These are phyloP conservation scores for Stenotaenia linearis DNA, from an alignment of 2,888 invertebrate species.

Conservation along the genomic window DNA sequence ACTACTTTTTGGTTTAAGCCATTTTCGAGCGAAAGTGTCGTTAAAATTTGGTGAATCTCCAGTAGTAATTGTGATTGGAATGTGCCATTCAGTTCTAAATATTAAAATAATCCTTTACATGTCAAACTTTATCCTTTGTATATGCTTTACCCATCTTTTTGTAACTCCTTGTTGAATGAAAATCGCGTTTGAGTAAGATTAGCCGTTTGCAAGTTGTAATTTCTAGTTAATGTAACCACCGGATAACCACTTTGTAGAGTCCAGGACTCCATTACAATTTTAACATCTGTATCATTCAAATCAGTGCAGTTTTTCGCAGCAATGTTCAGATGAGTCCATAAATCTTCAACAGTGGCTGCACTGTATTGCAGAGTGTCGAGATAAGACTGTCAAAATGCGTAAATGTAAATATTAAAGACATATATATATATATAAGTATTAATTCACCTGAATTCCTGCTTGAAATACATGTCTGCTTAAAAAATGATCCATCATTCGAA, in stretches of 20 bases:
- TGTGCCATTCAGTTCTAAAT: slow-evolving; percentile 22
- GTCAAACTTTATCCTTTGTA: neutral
- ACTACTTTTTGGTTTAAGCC: neutral
- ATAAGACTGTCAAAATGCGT: neutral
- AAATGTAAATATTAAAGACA: neutral
- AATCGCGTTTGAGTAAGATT: slow-evolving; percentile 33
- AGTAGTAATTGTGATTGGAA: slow-evolving; percentile 35
- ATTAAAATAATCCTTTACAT: neutral
- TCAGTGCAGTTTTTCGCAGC: slow-evolving; percentile 17
- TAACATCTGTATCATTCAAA: slow-evolving; percentile 26
- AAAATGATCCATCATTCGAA: slow-evolving; percentile 66
- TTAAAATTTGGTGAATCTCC: slow-evolving; percentile 24
- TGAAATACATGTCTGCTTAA: slow-evolving; percentile 59
- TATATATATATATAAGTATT: neutral
- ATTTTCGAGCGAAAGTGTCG: neutral
- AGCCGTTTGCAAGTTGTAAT: slow-evolving; percentile 32
- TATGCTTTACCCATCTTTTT: neutral
- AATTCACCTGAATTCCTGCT: slow-evolving; percentile 56
- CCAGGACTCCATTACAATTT: slow-evolving; percentile 36
- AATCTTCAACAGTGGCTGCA: neutral
- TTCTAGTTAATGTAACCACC: slow-evolving; percentile 32
- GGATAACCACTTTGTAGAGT: slow-evolving; percentile 35
- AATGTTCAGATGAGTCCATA: neutral
- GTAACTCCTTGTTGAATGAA: neutral
- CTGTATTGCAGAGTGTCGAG: neutral